Evolutionary conservation across 2,797 vertebrate species (phyloP).

Genomic region (Leptodactylus fallax): DNA sequence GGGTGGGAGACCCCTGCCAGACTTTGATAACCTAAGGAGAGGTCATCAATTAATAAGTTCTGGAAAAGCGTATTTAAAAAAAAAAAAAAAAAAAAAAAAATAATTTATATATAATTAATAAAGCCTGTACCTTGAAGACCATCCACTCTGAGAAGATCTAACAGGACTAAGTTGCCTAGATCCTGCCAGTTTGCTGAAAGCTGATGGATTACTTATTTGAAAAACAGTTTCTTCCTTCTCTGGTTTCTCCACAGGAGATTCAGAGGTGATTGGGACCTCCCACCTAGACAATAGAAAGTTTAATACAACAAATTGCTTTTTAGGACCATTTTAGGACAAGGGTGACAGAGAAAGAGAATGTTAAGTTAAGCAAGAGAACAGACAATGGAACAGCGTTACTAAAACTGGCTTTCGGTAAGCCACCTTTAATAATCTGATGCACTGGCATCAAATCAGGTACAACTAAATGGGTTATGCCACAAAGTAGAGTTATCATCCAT

Average conservation of each 20-base stretch:
- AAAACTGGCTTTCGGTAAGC: too few species aligned
- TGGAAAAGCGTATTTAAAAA: too few species aligned
- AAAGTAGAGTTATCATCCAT: too few species aligned
- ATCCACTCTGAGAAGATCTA: constrained; percentile 84
- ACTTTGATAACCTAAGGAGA: too few species aligned
- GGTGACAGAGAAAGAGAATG: background rate
- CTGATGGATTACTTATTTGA: constrained; percentile 94
- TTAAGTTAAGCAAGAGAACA: background rate
- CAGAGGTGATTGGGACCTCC: constrained; percentile 78
- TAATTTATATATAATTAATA: too few species aligned
- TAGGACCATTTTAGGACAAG: background rate
- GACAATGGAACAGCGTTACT: too few species aligned
- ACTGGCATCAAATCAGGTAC: too few species aligned
- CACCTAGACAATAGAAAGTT: constrained; percentile 71
- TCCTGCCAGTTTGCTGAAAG: constrained; percentile 90
- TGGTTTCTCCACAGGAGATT: constrained; percentile 80
- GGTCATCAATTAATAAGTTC: too few species aligned
- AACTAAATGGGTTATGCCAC: too few species aligned
- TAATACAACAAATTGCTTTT: constrained; percentile 34
- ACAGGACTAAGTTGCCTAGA: constrained; percentile 88
- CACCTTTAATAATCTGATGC: too few species aligned
- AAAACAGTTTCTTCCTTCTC: constrained; percentile 79
- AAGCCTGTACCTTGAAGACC: constrained; percentile 86
- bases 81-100: background rate
- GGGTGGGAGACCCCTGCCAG: too few species aligned